A percentile compares a stretch with the other conserved stretches of the same genome.
Evolutionary conservation across 2,113 vertebrate genomes (phyloP).

Genomic region (Lycocorax pyrrhopterus): DNA sequence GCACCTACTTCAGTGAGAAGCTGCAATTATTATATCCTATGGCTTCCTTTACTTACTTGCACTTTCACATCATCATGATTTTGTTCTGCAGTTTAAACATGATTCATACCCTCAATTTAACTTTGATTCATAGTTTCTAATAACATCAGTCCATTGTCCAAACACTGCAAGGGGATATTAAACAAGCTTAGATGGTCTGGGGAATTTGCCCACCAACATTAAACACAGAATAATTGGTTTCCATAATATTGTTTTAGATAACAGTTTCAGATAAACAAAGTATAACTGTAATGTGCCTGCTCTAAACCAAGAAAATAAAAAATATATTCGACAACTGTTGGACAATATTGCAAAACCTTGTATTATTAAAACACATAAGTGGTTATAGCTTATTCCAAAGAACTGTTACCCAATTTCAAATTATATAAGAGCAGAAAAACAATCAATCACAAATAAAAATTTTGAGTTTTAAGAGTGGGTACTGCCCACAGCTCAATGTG

Average conservation of each 20-base stretch:
- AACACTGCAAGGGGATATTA: slow-evolving; percentile 20
- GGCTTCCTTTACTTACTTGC: background rate
- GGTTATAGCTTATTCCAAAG: background rate
- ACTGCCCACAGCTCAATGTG: background rate
- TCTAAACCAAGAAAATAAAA: background rate
- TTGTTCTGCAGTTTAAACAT: slow-evolving; percentile 21
- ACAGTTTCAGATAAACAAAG: background rate
- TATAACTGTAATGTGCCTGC: background rate
- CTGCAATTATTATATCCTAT: background rate
- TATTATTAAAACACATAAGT: background rate
- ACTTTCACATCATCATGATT: background rate
- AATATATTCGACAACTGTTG: background rate
- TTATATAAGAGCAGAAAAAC: background rate
- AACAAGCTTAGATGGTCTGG: background rate
- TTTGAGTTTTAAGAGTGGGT: background rate
- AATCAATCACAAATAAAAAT: background rate
- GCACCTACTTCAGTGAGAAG: background rate
- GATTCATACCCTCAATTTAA: slow-evolving; percentile 34
- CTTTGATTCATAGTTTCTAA: slow-evolving; percentile 51
- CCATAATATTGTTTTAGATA: slow-evolving; percentile 6
- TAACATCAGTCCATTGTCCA: slow-evolving; percentile 27
- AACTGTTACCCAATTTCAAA: background rate
- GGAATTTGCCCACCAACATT: slow-evolving; percentile 1
- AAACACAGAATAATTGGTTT: slow-evolving; percentile 18
- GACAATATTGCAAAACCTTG: background rate